Conservation (phyloP, 2,888 invertebrate species). For the Melanotus villosus region DNA sequence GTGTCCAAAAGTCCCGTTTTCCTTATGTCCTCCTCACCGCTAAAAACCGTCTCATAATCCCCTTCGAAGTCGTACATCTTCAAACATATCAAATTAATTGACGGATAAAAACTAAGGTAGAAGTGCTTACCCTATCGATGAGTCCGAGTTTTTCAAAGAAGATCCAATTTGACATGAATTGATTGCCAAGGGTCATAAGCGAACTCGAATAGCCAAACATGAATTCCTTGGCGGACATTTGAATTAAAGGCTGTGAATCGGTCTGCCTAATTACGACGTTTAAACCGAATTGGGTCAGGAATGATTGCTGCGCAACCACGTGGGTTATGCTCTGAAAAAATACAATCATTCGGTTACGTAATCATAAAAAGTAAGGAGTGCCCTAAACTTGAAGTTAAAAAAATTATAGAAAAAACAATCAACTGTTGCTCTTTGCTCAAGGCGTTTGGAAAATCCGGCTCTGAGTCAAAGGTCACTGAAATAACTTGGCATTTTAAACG, state of each 20-base stretch:
- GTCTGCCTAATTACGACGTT: constrained; percentile 81
- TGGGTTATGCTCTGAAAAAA: constrained; percentile 84
- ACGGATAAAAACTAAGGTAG: background rate
- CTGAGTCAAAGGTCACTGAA: no score
- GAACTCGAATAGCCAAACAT: constrained; percentile 92
- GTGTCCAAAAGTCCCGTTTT: constrained; percentile 82
- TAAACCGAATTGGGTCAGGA: constrained; percentile 78
- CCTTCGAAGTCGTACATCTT: constrained; percentile 90
- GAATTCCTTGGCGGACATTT: constrained; percentile 88
- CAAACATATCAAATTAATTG: constrained; percentile 49
- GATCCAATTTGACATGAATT: constrained; percentile 87
- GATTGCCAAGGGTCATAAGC: constrained; percentile 86
- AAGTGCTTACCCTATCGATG: constrained; percentile 87
- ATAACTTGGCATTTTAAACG: no score
- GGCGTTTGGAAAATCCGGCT: no score
- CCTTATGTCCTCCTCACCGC: constrained; percentile 76
- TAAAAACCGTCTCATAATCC: constrained; percentile 84
- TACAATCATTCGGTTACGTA: constrained; percentile 12
- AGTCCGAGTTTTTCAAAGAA: constrained; percentile 90
- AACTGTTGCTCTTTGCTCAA: no score
- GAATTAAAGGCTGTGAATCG: constrained; percentile 78
- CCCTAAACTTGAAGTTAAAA: no score
- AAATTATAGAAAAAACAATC: no score
- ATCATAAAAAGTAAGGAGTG: no score
- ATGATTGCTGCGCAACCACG: constrained; percentile 77